Percentiles rank a stretch among this genome's conserved stretches.
phyloP scores from a whole-genome alignment of 1,140 invertebrate genomes.

The Eubasilissa regina region DNA sequence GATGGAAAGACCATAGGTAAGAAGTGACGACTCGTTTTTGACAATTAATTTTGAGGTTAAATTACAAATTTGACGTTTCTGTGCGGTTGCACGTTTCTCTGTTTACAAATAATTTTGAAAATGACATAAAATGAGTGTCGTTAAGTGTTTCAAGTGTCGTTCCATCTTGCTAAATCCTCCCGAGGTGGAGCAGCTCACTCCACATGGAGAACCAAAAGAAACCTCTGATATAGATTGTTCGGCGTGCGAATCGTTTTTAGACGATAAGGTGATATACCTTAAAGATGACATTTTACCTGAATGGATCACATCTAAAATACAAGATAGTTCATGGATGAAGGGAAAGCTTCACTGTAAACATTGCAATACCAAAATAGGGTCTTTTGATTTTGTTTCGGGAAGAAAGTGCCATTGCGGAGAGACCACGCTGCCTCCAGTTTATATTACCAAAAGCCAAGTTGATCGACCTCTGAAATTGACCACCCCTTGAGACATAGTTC shows the following conservation, averaged over 20 bases:
- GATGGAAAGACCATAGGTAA: no score
- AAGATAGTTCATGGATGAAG: slow-evolving; percentile 73
- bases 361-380: slow-evolving; percentile 74
- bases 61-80: no score
- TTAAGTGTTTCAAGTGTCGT: slow-evolving; percentile 64
- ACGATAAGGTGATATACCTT: slow-evolving; percentile 66
- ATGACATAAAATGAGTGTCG: slow-evolving; percentile 39
- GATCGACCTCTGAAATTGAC: slow-evolving; percentile 63
- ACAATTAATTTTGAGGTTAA: no score
- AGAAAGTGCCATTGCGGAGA: slow-evolving; percentile 73
- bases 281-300: slow-evolving; percentile 67
- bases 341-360: slow-evolving; percentile 76
- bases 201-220: slow-evolving; percentile 50
- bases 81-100: no score
- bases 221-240: slow-evolving; percentile 61
- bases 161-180: slow-evolving; percentile 64
- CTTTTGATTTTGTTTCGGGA: slow-evolving; percentile 77
- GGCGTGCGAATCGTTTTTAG: slow-evolving; percentile 35
- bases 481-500: no score
- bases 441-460: slow-evolving; percentile 74
- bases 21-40: no score
- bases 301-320: slow-evolving; percentile 68
- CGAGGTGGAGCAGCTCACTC: slow-evolving; percentile 59
- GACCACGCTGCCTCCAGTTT: slow-evolving; percentile 71
- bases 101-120: no score